Evolutionary conservation across 2,113 vertebrate genomes (phyloP).

Genomic region (Coptodon bakossiorum): DNA sequence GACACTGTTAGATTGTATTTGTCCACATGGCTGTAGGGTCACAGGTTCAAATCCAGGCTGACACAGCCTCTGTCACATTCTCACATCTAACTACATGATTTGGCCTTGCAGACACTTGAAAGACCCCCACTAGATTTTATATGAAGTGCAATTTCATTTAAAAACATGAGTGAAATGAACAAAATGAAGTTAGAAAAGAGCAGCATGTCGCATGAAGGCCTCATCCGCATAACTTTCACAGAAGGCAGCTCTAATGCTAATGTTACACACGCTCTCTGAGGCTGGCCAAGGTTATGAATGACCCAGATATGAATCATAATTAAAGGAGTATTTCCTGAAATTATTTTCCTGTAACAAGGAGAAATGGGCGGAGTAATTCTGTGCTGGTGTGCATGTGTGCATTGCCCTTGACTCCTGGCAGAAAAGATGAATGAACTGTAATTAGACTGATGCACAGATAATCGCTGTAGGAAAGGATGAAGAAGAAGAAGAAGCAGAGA

Average conservation of each 20-base stretch:
- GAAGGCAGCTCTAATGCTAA: not conserved
- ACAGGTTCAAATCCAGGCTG: not conserved
- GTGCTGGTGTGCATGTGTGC: not conserved
- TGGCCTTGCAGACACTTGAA: not conserved
- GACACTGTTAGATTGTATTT: not conserved
- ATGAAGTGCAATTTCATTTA: not conserved
- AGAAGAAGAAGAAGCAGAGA: not conserved
- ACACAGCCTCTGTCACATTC: not conserved
- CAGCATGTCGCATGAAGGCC: not conserved
- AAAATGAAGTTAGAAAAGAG: not conserved
- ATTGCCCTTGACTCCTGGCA: conserved; percentile 33
- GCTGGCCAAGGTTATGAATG: conserved; percentile 8
- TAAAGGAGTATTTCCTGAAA: conserved; percentile 37
- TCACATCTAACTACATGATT: not conserved
- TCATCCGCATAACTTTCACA: not conserved
- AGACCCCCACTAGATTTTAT: not conserved
- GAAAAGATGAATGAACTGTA: conserved; percentile 49
- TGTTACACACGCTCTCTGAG: not conserved
- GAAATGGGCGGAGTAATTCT: not conserved
- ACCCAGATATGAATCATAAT: conserved; percentile 50
- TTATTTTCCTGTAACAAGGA: conserved; percentile 28
- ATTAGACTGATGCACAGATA: conserved; percentile 39
- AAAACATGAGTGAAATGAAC: not conserved
- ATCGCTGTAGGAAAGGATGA: not conserved
- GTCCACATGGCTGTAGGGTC: not conserved